Evolutionary conservation across 2,888 invertebrate genomes (phyloP).

Genomic region (Cosmia pyralina): DNA sequence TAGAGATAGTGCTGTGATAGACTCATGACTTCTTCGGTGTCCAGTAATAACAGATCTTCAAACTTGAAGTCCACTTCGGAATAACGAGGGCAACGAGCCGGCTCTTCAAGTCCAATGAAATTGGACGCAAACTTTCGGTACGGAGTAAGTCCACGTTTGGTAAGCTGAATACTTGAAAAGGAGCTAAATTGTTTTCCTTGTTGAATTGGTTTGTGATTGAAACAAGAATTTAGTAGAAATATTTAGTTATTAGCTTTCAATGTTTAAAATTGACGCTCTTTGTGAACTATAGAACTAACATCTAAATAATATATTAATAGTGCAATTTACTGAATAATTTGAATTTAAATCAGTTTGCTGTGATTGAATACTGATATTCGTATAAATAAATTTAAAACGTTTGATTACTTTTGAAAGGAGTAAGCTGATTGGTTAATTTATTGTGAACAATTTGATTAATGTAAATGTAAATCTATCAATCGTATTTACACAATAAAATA

Average conservation of each 20-base stretch:
- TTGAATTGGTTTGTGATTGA: constrained; percentile 17
- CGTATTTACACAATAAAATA: neutral
- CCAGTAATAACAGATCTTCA: constrained; percentile 55
- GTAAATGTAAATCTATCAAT: neutral
- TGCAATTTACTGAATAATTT: neutral
- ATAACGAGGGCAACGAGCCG: constrained; percentile 63
- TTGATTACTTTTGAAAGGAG: neutral
- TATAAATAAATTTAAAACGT: constrained; percentile 6
- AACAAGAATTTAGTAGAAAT: neutral
- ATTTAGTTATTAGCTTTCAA: neutral
- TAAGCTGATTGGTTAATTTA: neutral
- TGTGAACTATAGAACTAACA: neutral
- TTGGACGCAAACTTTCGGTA: constrained; percentile 54
- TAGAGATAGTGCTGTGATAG: constrained; percentile 44
- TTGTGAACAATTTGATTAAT: neutral
- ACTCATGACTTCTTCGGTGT: constrained; percentile 57
- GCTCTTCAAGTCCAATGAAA: constrained; percentile 58
- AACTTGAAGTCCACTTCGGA: constrained; percentile 59
- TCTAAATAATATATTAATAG: neutral
- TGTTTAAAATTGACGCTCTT: neutral
- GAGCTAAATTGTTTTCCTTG: constrained; percentile 35
- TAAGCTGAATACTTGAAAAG: constrained; percentile 34
- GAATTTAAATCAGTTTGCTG: neutral
- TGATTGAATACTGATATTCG: constrained; percentile 8
- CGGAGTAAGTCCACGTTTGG: neutral